These are phyloP conservation scores for Lasius platythorax DNA, from an alignment of 2,888 invertebrate genomes.

Conservation along the genomic window DNA sequence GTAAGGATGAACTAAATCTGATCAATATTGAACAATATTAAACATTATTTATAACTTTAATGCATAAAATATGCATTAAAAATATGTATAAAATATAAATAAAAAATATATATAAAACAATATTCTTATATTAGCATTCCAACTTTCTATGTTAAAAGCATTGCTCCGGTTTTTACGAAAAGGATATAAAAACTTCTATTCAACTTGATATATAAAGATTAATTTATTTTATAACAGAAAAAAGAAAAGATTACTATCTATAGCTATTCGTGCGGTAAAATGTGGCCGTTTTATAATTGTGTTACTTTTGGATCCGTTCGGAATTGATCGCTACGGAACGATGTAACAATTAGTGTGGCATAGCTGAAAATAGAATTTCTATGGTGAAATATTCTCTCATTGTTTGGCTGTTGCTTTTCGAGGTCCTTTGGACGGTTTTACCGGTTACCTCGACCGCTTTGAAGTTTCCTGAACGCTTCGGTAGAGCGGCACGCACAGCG, in stretches of 20 bases:
- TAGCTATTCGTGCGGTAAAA: background rate
- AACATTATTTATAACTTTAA: too few relatives aligned
- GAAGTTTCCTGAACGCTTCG: constrained; percentile 51
- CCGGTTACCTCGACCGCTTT: constrained; percentile 14
- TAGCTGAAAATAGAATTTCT: constrained; percentile 15
- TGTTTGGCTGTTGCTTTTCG: constrained; percentile 29
- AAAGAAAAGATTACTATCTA: background rate
- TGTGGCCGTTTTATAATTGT: constrained; percentile 6
- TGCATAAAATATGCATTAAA: too few relatives aligned
- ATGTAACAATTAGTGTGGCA: background rate
- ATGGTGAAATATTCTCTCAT: constrained; percentile 15
- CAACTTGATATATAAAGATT: background rate
- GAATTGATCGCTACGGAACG: background rate
- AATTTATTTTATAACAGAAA: background rate
- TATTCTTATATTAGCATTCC: background rate
- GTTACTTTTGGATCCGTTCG: background rate
- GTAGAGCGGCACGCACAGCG: constrained; percentile 53
- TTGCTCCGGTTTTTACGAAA: background rate
- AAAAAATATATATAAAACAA: background rate
- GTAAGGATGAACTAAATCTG: too few relatives aligned
- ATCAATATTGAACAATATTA: too few relatives aligned
- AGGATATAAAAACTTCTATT: background rate
- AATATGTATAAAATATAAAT: too few relatives aligned
- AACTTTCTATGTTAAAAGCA: background rate
- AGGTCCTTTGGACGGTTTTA: constrained; percentile 14